phyloP scores from a whole-genome alignment of 2,797 vertebrate species.

The Gallinago stenura region DNA sequence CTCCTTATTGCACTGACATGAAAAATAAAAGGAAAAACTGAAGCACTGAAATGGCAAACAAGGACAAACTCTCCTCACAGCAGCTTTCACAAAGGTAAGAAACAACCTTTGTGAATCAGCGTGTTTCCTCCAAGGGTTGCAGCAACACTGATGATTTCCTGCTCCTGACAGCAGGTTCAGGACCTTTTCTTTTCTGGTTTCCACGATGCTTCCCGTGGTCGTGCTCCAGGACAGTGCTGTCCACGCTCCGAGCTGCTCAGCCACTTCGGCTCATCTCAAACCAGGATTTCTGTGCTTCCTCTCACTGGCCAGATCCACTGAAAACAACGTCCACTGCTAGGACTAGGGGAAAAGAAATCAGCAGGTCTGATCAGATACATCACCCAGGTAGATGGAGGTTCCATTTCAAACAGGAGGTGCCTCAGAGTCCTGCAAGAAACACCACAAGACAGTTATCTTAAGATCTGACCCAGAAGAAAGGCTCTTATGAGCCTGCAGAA shows the following conservation, averaged over 20 bases:
- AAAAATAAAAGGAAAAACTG: neutral
- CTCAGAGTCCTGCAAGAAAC: neutral
- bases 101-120: neutral
- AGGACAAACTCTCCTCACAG: slow-evolving; percentile 10
- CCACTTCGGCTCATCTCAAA: neutral
- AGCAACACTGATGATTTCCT: neutral
- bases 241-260: neutral
- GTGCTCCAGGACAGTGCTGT: neutral
- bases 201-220: neutral
- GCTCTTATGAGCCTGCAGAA: neutral
- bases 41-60: neutral
- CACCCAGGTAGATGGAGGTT: neutral
- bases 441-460: neutral
- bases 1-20: neutral
- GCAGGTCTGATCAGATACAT: neutral
- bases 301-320: neutral
- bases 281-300: neutral
- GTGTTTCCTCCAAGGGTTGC: neutral
- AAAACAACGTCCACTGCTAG: neutral
- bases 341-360: slow-evolving; percentile 11
- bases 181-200: slow-evolving; percentile 17
- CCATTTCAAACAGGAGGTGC: neutral
- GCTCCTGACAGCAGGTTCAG: neutral
- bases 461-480: neutral
- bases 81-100: neutral